Conservation (phyloP, 2,113 vertebrate species). For the Coturnix japonica region DNA sequence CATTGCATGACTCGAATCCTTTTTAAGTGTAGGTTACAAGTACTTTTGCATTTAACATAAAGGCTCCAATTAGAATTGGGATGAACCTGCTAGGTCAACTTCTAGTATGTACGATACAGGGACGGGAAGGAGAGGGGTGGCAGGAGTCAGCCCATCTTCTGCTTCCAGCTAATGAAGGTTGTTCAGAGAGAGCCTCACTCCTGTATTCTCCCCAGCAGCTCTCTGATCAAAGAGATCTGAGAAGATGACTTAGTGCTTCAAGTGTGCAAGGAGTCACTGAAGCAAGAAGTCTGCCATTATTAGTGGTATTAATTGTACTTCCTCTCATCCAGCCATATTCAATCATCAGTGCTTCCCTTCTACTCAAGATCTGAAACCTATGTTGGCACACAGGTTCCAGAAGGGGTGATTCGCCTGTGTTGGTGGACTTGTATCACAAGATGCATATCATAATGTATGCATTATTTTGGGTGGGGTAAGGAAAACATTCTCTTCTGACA, state of each 20-base stretch:
- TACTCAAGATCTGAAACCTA: rapidly evolving
- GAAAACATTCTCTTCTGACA: neutral
- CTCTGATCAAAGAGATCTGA: neutral
- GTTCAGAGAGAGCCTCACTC: neutral
- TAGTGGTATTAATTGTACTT: neutral
- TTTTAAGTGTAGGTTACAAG: slow-evolving; percentile 12
- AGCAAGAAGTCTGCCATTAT: neutral
- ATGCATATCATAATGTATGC: neutral
- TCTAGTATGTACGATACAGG: neutral
- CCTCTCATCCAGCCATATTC: neutral
- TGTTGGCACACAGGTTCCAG: neutral
- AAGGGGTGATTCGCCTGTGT: neutral
- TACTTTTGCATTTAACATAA: slow-evolving; percentile 6
- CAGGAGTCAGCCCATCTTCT: neutral
- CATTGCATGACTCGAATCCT: slow-evolving; percentile 25
- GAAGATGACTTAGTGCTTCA: neutral
- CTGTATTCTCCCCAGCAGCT: neutral
- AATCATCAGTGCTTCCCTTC: neutral
- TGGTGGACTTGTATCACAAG: neutral
- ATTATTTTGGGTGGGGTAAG: neutral
- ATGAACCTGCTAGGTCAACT: neutral
- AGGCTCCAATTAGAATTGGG: neutral
- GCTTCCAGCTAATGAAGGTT: neutral
- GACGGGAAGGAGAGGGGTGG: neutral
- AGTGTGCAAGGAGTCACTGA: neutral